These are phyloP conservation scores for Buphagus erythrorhynchus DNA, from an alignment of 2,797 vertebrate genomes.

Conservation along the genomic window DNA sequence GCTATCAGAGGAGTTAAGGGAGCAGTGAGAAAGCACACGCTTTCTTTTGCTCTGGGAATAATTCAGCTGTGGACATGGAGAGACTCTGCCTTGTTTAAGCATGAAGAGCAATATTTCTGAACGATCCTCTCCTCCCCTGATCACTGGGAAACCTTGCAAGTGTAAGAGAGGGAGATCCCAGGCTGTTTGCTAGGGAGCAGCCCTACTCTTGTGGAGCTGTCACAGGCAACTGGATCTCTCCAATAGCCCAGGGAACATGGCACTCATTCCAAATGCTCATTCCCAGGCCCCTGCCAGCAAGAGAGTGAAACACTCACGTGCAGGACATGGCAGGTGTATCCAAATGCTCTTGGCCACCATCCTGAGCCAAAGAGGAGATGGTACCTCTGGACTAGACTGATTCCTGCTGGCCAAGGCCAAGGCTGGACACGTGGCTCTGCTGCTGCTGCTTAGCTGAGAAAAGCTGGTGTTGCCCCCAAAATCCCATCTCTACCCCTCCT, in stretches of 20 bases:
- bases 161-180: neutral
- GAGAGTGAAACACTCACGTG: rapidly evolving
- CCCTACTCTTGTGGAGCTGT: neutral
- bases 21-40: neutral
- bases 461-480: neutral
- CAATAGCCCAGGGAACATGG: neutral
- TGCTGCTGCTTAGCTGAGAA: neutral
- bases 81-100: neutral
- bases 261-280: neutral
- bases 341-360: neutral
- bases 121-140: neutral
- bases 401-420: neutral
- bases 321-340: neutral
- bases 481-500: neutral
- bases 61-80: neutral
- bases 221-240: neutral
- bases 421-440: rapidly evolving
- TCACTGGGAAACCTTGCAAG: neutral
- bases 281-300: neutral
- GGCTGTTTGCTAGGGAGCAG: neutral
- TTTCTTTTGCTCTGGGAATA: neutral
- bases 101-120: neutral
- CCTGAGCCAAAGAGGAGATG: neutral
- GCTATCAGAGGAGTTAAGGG: neutral
- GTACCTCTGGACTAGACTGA: neutral